Conservation (phyloP, 2,888 invertebrate genomes). For the Cheilosia scutellata region DNA sequence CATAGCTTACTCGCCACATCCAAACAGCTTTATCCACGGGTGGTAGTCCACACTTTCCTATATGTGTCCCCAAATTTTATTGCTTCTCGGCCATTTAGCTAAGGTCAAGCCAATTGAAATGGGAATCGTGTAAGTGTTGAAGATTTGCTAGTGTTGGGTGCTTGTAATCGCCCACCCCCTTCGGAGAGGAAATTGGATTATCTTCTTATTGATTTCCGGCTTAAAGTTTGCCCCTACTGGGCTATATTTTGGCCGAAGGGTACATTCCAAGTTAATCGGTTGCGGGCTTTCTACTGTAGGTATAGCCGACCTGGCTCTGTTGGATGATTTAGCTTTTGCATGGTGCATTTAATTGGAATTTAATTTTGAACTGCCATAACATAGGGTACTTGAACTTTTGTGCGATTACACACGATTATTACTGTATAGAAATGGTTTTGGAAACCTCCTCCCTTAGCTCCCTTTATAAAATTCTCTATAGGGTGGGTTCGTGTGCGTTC, state of each 20-base stretch:
- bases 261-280: constrained; percentile 27
- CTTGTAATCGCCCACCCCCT: background rate
- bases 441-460: background rate
- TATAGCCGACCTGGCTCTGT: background rate
- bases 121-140: constrained; percentile 58
- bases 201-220: constrained; percentile 72
- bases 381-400: constrained; percentile 54
- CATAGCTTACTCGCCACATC: background rate
- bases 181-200: constrained; percentile 65
- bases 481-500: background rate
- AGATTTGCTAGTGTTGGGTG: constrained; percentile 22
- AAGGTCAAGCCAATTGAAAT: constrained; percentile 74
- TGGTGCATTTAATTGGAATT: constrained; percentile 71
- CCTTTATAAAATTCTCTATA: constrained; percentile 26
- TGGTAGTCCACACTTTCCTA: constrained; percentile 6
- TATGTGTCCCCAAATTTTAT: constrained; percentile 54
- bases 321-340: constrained; percentile 57
- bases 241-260: constrained; percentile 12
- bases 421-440: constrained; percentile 14
- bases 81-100: constrained; percentile 71
- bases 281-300: constrained; percentile 12
- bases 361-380: constrained; percentile 49
- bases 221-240: constrained; percentile 53
- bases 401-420: constrained; percentile 66
- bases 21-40: constrained; percentile 56